These are phyloP conservation scores for Pseudococcus viburni DNA, from an alignment of 2,888 invertebrate genomes.

Conservation along the genomic window DNA sequence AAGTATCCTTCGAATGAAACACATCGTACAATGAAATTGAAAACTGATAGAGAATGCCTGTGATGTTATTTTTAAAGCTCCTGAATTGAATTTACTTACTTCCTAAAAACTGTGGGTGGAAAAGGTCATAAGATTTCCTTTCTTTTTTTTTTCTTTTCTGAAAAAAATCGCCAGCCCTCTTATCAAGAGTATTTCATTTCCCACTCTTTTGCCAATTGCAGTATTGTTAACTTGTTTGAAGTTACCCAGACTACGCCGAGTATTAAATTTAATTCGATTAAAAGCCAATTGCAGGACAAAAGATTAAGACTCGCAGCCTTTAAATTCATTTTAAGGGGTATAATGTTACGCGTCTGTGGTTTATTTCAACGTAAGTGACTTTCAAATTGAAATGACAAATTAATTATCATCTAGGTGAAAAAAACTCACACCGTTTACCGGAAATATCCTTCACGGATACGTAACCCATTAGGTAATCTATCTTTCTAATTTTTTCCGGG, in stretches of 20 bases:
- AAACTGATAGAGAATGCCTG: not conserved
- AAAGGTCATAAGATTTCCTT: no score
- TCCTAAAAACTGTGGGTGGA: not conserved
- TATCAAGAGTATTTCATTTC: not conserved
- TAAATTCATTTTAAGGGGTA: not conserved
- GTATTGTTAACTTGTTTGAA: not conserved
- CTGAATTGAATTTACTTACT: not conserved
- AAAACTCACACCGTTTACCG: not conserved
- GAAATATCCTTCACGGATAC: not conserved
- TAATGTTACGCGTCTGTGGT: not conserved
- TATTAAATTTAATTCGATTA: conserved; percentile 31
- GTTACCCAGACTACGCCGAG: not conserved
- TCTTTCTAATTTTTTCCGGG: no score
- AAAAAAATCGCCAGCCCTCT: not conserved
- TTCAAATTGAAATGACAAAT: conserved; percentile 15
- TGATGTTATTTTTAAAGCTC: not conserved
- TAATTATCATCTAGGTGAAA: not conserved
- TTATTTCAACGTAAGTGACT: not conserved
- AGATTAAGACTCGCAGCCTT: not conserved
- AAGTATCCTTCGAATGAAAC: no score
- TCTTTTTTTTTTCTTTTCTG: not conserved
- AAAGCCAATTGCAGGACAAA: conserved; percentile 15
- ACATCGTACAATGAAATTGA: no score
- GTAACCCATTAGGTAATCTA: no score
- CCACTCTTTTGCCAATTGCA: not conserved